A percentile compares a stretch with the other conserved stretches of the same genome.
These are phyloP conservation scores for Chlorops oryzae DNA, from an alignment of 1,140 invertebrate species.

Conservation along the genomic window DNA sequence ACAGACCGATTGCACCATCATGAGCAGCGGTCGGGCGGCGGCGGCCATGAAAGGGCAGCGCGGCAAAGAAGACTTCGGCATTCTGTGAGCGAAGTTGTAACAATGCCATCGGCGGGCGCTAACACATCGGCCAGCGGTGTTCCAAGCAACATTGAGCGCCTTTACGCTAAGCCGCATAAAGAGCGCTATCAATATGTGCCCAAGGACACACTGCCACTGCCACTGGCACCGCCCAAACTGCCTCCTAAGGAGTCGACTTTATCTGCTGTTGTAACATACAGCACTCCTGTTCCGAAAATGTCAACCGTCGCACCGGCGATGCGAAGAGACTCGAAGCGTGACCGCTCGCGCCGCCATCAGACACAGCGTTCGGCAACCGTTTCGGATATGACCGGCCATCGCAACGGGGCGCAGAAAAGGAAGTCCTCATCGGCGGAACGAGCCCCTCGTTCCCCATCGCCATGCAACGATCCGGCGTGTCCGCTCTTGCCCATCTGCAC, in stretches of 20 bases:
- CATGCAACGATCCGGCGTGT: conserved; percentile 44
- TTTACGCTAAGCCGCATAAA: conserved; percentile 44
- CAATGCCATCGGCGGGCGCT: conserved; percentile 11
- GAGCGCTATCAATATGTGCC: conserved; percentile 46
- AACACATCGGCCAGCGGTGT: conserved; percentile 11
- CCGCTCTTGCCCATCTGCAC: conserved; percentile 45
- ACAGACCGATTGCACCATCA: neutral
- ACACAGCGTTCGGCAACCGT: conserved; percentile 46
- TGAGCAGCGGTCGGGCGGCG: conserved; percentile 7
- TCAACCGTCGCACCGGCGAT: conserved; percentile 6
- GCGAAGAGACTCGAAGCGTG: conserved; percentile 26
- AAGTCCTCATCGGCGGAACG: conserved; percentile 46
- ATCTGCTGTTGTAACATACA: neutral
- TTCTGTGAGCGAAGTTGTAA: conserved; percentile 41
- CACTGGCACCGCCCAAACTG: conserved; percentile 10
- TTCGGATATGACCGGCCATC: conserved; percentile 40
- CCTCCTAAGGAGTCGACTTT: conserved; percentile 8
- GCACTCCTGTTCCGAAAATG: neutral
- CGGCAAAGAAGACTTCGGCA: conserved; percentile 30
- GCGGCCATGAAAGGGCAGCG: conserved; percentile 25
- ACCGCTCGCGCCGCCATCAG: conserved; percentile 43
- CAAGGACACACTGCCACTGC: conserved; percentile 22
- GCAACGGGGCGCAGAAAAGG: conserved; percentile 29
- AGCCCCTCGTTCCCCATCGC: conserved; percentile 39
- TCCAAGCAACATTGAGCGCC: conserved; percentile 27